Evolutionary conservation across 2,888 invertebrate genomes (phyloP).

Genomic region (Trachelus stipa): DNA sequence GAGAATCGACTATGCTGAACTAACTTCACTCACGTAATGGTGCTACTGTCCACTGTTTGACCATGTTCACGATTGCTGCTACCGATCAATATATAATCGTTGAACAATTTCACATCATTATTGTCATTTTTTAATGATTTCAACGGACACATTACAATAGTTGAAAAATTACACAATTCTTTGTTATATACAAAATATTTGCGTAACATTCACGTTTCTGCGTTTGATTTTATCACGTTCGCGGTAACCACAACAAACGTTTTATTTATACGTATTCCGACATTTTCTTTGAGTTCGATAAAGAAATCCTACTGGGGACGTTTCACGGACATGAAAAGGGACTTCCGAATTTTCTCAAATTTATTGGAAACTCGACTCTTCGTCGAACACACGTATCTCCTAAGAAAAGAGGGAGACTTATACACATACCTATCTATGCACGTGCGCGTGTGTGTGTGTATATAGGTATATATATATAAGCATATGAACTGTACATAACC

Average conservation of each 20-base stretch:
- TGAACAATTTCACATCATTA: not conserved
- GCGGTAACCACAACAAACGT: not conserved
- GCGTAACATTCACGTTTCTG: not conserved
- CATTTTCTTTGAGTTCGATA: not conserved
- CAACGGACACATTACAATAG: not conserved
- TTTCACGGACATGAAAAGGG: not conserved
- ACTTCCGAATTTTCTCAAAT: conserved; percentile 34
- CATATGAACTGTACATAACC: not conserved
- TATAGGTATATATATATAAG: not conserved
- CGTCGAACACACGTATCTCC: conserved; percentile 9
- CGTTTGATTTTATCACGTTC: not conserved
- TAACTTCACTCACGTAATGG: not conserved
- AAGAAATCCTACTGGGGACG: not conserved
- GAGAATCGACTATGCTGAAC: not conserved
- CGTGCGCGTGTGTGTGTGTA: too few species aligned
- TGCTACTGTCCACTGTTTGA: not conserved
- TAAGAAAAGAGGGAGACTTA: not conserved
- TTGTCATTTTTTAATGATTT: not conserved
- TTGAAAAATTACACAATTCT: not conserved
- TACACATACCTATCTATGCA: not conserved
- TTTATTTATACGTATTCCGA: not conserved
- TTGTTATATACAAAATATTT: not conserved
- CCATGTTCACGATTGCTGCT: not conserved
- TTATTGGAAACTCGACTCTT: conserved; percentile 32
- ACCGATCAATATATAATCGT: not conserved